Evolutionary conservation across 2,797 vertebrate species (phyloP).

Genomic region (Acanthopagrus latus): DNA sequence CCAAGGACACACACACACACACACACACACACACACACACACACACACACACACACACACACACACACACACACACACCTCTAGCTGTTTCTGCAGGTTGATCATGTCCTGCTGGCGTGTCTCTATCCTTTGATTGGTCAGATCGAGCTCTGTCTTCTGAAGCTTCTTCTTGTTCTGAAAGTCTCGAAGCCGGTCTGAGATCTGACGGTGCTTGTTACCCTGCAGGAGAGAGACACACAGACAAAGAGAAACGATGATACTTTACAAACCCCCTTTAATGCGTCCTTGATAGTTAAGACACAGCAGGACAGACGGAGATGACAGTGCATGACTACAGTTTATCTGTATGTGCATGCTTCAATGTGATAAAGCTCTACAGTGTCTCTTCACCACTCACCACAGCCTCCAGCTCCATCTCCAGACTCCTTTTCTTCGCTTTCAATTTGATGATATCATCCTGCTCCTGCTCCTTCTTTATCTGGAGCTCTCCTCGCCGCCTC

Average conservation of each 20-base stretch:
- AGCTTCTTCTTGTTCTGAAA: constrained; percentile 89
- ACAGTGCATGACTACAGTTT: neutral
- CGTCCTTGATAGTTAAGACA: neutral
- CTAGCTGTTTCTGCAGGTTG: constrained; percentile 90
- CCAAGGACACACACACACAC: neutral
- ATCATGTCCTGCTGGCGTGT: constrained; percentile 90
- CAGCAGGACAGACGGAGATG: neutral
- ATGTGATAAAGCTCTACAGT: neutral
- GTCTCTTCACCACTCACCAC: constrained; percentile 86
- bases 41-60: constrained; percentile 5
- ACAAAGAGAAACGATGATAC: neutral
- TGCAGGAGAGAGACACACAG: constrained; percentile 64
- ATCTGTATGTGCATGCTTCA: neutral
- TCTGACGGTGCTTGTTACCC: constrained; percentile 95
- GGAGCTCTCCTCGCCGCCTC: constrained; percentile 91
- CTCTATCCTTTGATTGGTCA: constrained; percentile 90
- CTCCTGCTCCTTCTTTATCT: constrained; percentile 91
- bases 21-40: constrained; percentile 5
- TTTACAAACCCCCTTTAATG: neutral
- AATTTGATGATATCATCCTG: constrained; percentile 92
- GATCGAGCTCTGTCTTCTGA: constrained; percentile 89
- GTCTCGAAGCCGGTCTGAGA: constrained; percentile 92
- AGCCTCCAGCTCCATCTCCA: constrained; percentile 96
- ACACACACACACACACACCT: constrained; percentile 76
- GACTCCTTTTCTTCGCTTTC: constrained; percentile 92